Conservation (phyloP, 2,888 invertebrate species). For the Standfussiana lucernea region DNA sequence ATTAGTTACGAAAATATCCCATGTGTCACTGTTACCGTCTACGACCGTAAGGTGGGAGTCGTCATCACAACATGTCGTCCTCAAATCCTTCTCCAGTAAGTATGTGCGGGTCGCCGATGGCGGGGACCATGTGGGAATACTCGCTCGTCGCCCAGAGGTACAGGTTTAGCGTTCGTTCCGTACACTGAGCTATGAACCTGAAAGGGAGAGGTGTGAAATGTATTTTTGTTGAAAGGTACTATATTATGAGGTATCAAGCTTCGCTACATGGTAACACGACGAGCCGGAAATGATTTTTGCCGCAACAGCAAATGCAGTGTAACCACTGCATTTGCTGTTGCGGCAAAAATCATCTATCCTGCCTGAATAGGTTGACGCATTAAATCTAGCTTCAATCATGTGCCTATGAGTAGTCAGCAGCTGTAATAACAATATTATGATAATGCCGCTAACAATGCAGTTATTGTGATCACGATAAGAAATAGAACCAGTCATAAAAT, state of each 20-base stretch:
- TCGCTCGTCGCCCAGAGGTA: conserved; percentile 96
- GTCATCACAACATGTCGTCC: conserved; percentile 79
- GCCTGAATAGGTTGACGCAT: conserved; percentile 12
- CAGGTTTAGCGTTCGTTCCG: conserved; percentile 96
- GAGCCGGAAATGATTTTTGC: background rate
- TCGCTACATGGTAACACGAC: background rate
- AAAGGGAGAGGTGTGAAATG: conserved; percentile 50
- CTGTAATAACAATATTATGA: conserved; percentile 32
- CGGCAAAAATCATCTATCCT: too few relatives aligned
- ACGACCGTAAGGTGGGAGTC: background rate
- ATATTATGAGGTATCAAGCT: background rate
- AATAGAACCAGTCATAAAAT: background rate
- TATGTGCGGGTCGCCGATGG: conserved; percentile 90
- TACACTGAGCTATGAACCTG: conserved; percentile 98
- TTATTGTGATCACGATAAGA: conserved; percentile 12
- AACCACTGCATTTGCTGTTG: too few relatives aligned
- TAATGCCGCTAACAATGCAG: conserved; percentile 16
- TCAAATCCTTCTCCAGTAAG: conserved; percentile 83
- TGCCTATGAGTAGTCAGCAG: background rate
- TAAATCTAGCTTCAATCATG: background rate
- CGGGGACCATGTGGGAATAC: conserved; percentile 92
- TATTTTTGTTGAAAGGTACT: background rate
- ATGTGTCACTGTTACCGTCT: background rate
- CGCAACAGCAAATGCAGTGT: background rate
- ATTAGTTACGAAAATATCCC: background rate